A percentile compares a stretch with the other conserved stretches of the same genome.
Evolutionary conservation across 2,797 vertebrate genomes (phyloP).

Genomic region (Pitangus sulphuratus): DNA sequence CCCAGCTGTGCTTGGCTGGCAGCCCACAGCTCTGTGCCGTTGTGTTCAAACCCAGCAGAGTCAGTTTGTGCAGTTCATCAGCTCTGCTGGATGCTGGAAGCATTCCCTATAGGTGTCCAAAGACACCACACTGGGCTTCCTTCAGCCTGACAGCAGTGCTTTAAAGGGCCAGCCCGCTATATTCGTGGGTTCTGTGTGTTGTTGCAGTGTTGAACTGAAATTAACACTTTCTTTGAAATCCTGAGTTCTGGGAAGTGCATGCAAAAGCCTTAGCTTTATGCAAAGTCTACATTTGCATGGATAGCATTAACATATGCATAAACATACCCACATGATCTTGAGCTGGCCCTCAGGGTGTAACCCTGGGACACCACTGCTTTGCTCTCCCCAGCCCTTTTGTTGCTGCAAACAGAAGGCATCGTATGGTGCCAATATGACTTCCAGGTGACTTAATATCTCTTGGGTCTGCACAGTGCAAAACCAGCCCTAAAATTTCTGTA

Average conservation of each 20-base stretch:
- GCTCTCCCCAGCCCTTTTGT: not conserved
- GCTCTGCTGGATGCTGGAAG: not conserved
- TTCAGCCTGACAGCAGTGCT: not conserved
- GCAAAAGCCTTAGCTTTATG: not conserved
- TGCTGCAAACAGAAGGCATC: not conserved
- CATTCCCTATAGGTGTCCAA: not conserved
- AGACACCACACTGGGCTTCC: rapidly evolving
- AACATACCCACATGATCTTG: not conserved
- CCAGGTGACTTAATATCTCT: not conserved
- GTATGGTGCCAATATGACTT: not conserved
- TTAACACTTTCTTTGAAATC: not conserved
- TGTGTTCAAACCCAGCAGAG: not conserved
- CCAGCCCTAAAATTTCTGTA: not conserved
- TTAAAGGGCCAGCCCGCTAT: not conserved
- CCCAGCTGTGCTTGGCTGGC: not conserved
- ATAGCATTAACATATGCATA: not conserved
- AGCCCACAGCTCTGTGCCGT: not conserved
- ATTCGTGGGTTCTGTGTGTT: not conserved
- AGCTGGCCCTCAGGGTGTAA: not conserved
- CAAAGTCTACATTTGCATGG: not conserved
- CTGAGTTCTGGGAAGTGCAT: not conserved
- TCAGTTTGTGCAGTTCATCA: not conserved
- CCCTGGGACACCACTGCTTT: not conserved
- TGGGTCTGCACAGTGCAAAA: not conserved
- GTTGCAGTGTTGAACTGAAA: not conserved